These are phyloP conservation scores for Drosophila ficusphila DNA, from an alignment of 1,140 invertebrate genomes.

Conservation along the genomic window DNA sequence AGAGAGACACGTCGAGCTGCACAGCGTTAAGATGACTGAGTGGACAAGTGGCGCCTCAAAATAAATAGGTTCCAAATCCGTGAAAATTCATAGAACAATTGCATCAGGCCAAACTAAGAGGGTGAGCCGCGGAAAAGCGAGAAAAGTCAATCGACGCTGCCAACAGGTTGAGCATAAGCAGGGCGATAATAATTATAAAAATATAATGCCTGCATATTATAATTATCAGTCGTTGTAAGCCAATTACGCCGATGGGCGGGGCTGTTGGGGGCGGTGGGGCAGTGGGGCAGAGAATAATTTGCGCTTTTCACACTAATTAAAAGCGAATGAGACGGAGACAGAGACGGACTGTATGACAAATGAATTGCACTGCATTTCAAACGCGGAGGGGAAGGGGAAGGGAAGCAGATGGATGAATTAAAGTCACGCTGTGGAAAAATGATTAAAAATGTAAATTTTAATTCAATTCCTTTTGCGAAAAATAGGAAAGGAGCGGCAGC, in stretches of 20 bases:
- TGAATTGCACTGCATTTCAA: constrained; percentile 53
- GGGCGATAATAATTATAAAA: constrained; percentile 34
- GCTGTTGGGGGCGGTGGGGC: background rate
- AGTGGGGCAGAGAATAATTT: constrained; percentile 59
- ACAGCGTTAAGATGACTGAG: constrained; percentile 28
- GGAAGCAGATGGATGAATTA: constrained; percentile 52
- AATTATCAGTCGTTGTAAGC: constrained; percentile 74
- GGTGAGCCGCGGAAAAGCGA: background rate
- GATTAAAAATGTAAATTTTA: constrained; percentile 82
- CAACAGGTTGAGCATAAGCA: constrained; percentile 20
- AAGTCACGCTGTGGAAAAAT: constrained; percentile 67
- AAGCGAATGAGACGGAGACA: constrained; percentile 61
- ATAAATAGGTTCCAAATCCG: background rate
- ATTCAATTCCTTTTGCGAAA: constrained; percentile 66
- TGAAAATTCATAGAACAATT: constrained; percentile 29
- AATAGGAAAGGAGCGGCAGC: constrained; percentile 42
- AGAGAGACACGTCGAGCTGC: constrained; percentile 7
- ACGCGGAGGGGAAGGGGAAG: background rate
- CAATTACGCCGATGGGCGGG: constrained; percentile 51
- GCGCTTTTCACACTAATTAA: constrained; percentile 81
- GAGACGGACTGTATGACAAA: constrained; percentile 46
- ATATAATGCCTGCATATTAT: constrained; percentile 59
- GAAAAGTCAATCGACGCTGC: constrained; percentile 12
- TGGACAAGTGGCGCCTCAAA: background rate
- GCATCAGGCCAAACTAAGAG: constrained; percentile 42